Evolutionary conservation across 2,888 invertebrate species (phyloP).

Genomic region (Sesia bembeciformis): DNA sequence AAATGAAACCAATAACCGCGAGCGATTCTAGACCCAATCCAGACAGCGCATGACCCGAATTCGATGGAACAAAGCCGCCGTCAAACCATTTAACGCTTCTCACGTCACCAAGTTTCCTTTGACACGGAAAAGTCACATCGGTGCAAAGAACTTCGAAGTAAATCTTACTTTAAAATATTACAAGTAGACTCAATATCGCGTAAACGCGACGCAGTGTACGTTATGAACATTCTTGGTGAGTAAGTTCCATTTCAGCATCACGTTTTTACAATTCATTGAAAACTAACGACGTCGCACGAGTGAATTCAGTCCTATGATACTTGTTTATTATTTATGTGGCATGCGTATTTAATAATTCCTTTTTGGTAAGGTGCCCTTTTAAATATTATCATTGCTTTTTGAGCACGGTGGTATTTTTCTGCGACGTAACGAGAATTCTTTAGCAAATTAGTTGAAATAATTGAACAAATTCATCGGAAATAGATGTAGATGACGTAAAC

Average conservation of each 20-base stretch:
- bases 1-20: conserved; percentile 20
- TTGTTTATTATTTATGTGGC: conserved; percentile 44
- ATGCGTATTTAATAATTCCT: conserved; percentile 18
- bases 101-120: conserved; percentile 43
- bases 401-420: too few relatives aligned
- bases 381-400: too few relatives aligned
- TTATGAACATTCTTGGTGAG: conserved; percentile 4
- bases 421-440: too few relatives aligned
- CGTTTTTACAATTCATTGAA: conserved; percentile 42
- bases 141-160: conserved; percentile 7
- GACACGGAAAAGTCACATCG: conserved; percentile 35
- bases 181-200: neutral
- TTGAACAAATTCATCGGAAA: too few relatives aligned
- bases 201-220: neutral
- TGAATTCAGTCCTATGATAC: conserved; percentile 19
- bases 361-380: too few relatives aligned
- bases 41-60: conserved; percentile 29
- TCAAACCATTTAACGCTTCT: conserved; percentile 41
- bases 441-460: too few relatives aligned
- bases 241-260: conserved; percentile 41
- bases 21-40: conserved; percentile 37
- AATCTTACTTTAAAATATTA: conserved; percentile 18
- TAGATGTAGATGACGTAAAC: too few relatives aligned
- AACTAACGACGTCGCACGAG: conserved; percentile 14
- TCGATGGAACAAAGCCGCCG: conserved; percentile 26